Evolutionary conservation across 2,888 invertebrate genomes (phyloP), one percentile per base, ranked within the genome.

Genomic region (Aphodius granarius): DNA sequence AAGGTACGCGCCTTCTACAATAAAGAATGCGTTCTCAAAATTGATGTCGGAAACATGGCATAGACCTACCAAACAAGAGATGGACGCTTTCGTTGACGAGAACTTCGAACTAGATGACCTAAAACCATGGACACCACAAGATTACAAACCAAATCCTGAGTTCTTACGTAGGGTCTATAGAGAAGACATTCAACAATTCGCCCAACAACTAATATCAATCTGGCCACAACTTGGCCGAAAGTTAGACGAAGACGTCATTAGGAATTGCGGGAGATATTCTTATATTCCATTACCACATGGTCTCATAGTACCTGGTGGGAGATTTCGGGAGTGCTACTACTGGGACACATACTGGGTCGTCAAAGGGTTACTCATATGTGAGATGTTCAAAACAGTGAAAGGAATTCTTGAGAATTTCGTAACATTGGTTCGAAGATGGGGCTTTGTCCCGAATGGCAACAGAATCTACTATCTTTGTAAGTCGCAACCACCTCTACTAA

Each of bases 291-390:
- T 84, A 88, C 91, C 74, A 87, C 92, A 71, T 87, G 88, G 76
- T 91, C 93, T 93, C 78, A 90, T 93, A 23, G 91, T 90, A 80
- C 94, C 90, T 16, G 91, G 94, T 80, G 91, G 96, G 78, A 82
- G 96, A 85, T 91, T 96, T 88, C 87, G 88, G 82, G 94, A 94
- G 83, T 89, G 93, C 74, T 96, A 95, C 85, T 96, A 96, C 84
- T 96, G 96, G 96, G 96, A 96, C 83, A 92, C 95, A 0, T 96
- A 93, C 85, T 96, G 96, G 95, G 94, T 95, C 72, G 89, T 96
- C 64, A 92, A 94, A 83, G 96, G 96, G 0, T 87, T 96, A 3
- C 87, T 96, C 0, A 88, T 93, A 5, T 93, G 93, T 77, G 94
- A 92, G 77, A 95, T 96, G 95, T 84, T 88, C 5, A 86, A 89